Percentiles rank a stretch among this genome's conserved stretches.
Evolutionary conservation across 2,888 invertebrate species (phyloP).

Genomic region (Cremastobaeus sp.): DNA sequence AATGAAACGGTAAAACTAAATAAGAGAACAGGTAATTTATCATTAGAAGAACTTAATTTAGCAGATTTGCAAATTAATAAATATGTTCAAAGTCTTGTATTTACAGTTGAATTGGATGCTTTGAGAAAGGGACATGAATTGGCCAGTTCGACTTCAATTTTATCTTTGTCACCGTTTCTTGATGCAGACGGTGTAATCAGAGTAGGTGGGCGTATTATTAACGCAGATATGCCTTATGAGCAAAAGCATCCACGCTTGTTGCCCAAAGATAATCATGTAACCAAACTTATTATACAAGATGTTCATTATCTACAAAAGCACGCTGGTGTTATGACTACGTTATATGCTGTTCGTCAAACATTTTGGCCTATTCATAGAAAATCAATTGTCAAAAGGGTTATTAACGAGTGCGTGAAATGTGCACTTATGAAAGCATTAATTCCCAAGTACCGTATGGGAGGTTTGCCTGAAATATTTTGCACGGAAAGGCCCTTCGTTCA

Average conservation of each 20-base stretch:
- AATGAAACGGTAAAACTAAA: too few species aligned
- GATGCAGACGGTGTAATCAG: conserved; percentile 58
- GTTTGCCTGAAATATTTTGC: conserved; percentile 62
- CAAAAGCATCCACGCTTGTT: conserved; percentile 54
- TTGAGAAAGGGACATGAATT: neutral
- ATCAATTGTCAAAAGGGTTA: conserved; percentile 15
- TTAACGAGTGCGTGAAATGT: conserved; percentile 58
- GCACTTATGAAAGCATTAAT: conserved; percentile 53
- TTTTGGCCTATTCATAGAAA: conserved; percentile 58
- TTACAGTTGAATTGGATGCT: neutral
- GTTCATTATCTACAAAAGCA: conserved; percentile 33
- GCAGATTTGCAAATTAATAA: conserved; percentile 1
- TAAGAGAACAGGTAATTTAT: neutral
- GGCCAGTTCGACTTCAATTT: conserved; percentile 12
- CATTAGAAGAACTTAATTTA: neutral
- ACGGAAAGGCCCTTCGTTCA: conserved; percentile 61
- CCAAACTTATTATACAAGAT: conserved; percentile 37
- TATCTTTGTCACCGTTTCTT: conserved; percentile 59
- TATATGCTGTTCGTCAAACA: conserved; percentile 29
- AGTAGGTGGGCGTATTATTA: conserved; percentile 55
- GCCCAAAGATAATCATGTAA: conserved; percentile 31
- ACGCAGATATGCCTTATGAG: conserved; percentile 22
- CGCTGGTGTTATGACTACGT: conserved; percentile 46
- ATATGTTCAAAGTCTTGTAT: neutral
- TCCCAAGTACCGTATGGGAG: conserved; percentile 62